Base-by-base conservation (phyloP, 2,113 vertebrate species). In the Malurus elegans region DNA sequence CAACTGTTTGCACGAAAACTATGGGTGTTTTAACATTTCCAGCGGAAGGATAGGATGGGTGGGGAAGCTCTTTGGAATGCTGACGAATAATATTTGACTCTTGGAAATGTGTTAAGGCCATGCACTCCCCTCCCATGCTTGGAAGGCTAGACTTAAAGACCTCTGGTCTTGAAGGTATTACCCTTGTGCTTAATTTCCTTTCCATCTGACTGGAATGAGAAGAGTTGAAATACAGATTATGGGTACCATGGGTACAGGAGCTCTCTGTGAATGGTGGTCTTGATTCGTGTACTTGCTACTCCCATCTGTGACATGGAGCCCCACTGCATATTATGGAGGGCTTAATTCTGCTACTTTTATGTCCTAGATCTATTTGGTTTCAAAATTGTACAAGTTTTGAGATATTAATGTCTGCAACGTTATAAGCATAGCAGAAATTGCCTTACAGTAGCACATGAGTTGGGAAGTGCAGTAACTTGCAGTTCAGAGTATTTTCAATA, bases 21-120 rank as follows among this genome's bases (percentile, higher is more conserved):
- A 54, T 88, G 88, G 92, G 88, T 96, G 88, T 95, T 94, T 93
- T 79, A 88, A 79, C 57, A 75, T 93, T 95, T 94, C 80, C 70
- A 94, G 2, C 3, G 3, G 69, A 95, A 93, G 86, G 84, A 67
- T 61, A 79, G 65, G 65, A 18, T 0, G 47, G 86, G 57, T 57
- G 90, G 71, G 79, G 82, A 92, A 70, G 48, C 26, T 54, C 45
- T 78, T 75, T 88, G 91, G 70, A 95, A 93, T 42, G 38, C 75
- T 85, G 62, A 85, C 0, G 3, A 92, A 76, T 93, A 90, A 60
- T 88, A 75, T 65, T 80, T 91, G 69, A 56, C 47, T 94, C 72
- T 75, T 95, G 47, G 50, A 95, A 95, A 57, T 82, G 32, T 87
- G 40, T 51, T 91, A 61, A 87, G 85, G 60, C 66, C 48, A 29